Evolutionary conservation across 2,888 invertebrate genomes (phyloP), one percentile per base, ranked within the genome.

Genomic region (Melolontha melolontha): DNA sequence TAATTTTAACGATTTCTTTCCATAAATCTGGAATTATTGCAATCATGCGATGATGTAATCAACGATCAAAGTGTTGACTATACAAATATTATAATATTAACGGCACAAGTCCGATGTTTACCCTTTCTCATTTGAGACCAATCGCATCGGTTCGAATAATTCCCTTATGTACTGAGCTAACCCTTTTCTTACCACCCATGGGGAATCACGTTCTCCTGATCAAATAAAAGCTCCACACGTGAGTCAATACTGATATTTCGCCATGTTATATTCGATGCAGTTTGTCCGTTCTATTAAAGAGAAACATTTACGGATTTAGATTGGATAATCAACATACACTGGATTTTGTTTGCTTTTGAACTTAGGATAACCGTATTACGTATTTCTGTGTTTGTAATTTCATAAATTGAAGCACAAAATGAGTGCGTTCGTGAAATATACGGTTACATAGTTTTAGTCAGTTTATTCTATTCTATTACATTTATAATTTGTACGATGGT

Each of bases 61-160:
- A 39, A 34, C 14, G 14, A 54, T 39, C 40, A 1, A 29, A 51
- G 8, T 54, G 34, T 42, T 57, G 42, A 16, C 55, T 16, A 22
- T n/a, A 27, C 57, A 57, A 57, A 57, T 57, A 57, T 57, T 78
- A 73, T 78, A 78, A 73, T 76, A 79, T 78, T 77, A 78, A 78
- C 78, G 75, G 76, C 76, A 71, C 76, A 76, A 77, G 79, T 78
- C 77, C 78, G 75, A 74, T 78, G 76, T 78, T 78, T 78, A 76
- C 76, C 74, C 69, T 70, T 74, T 73, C 77, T 77, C 77, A 75
- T 78, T 76, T 77, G 77, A 77, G 77, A 77, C 77, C 77, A 75
- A 78, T 79, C 77, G 74, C 71, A 69, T 69, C 72, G 70, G 72
- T 72, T 71, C 68, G 66, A 64, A 52, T 57, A 27, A 42, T 65